phyloP scores from a whole-genome alignment of 2,888 invertebrate species.

The Mycogona germanica region DNA sequence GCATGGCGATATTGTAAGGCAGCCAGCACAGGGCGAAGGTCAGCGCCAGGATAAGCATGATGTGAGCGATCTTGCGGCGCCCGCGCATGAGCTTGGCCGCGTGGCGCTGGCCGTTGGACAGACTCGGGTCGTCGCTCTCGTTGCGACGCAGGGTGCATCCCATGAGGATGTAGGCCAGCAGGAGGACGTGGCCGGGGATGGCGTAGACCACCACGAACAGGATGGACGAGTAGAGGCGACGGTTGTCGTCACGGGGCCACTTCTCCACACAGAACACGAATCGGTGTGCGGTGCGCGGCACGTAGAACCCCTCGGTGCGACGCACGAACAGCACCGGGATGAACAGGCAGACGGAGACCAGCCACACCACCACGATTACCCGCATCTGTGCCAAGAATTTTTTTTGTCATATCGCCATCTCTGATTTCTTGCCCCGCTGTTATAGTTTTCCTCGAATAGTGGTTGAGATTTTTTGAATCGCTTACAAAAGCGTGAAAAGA shows the following conservation, averaged over 20 bases:
- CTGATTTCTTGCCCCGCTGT: no score
- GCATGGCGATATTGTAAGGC: not conserved
- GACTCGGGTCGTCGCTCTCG: not conserved
- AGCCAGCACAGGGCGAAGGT: slow-evolving; percentile 6
- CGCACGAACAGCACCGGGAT: slow-evolving; percentile 3
- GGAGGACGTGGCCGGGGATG: slow-evolving; percentile 3
- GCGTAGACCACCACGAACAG: not conserved
- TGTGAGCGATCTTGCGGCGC: not conserved
- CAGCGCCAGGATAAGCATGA: not conserved
- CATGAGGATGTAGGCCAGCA: slow-evolving; percentile 4
- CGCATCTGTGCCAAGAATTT: no score
- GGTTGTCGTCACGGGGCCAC: not conserved
- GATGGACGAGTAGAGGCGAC: not conserved
- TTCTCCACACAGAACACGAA: slow-evolving; percentile 7
- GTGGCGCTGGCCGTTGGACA: not conserved
- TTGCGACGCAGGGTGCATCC: not conserved
- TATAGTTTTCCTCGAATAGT: no score
- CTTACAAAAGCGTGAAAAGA: no score
- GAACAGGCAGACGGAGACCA: not conserved
- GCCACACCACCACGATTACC: slow-evolving; percentile 2
- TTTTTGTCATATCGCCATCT: no score
- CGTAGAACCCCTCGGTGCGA: not conserved
- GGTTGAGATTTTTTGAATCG: no score
- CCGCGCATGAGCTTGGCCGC: not conserved
- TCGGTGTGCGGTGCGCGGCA: not conserved